phyloP scores from a whole-genome alignment of 2,113 vertebrate genomes.

The Nesogale talazaci region DNA sequence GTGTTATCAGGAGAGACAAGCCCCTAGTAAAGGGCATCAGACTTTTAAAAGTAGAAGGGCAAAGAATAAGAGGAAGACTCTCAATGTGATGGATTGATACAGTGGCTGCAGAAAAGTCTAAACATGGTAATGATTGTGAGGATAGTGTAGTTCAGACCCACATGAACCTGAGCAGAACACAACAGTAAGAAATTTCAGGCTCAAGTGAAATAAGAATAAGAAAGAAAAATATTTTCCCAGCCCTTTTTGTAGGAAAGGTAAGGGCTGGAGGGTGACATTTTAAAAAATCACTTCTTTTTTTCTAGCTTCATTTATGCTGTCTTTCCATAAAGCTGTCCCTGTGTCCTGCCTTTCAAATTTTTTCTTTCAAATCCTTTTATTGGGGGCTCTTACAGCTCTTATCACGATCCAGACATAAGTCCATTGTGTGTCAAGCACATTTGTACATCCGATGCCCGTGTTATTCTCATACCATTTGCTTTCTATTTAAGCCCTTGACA shows the following conservation, averaged over 20 bases:
- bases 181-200: not conserved
- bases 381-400: no score
- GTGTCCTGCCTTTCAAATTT: not conserved
- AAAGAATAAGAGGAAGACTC: not conserved
- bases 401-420: no score
- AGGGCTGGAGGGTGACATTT: not conserved
- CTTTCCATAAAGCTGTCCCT: not conserved
- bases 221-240: conserved; percentile 55
- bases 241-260: not conserved
- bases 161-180: no score
- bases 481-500: no score
- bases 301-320: conserved; percentile 45
- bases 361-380: no score
- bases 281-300: conserved; percentile 33
- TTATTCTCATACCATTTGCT: no score
- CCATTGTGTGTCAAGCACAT: no score
- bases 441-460: no score
- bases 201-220: not conserved
- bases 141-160: not conserved
- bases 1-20: not conserved
- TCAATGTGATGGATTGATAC: not conserved
- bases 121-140: not conserved
- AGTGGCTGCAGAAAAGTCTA: not conserved
- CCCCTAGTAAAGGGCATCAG: not conserved
- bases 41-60: not conserved